Evolutionary conservation across 1,140 invertebrate species (phyloP).

Genomic region (Caenorhabditis remanei): DNA sequence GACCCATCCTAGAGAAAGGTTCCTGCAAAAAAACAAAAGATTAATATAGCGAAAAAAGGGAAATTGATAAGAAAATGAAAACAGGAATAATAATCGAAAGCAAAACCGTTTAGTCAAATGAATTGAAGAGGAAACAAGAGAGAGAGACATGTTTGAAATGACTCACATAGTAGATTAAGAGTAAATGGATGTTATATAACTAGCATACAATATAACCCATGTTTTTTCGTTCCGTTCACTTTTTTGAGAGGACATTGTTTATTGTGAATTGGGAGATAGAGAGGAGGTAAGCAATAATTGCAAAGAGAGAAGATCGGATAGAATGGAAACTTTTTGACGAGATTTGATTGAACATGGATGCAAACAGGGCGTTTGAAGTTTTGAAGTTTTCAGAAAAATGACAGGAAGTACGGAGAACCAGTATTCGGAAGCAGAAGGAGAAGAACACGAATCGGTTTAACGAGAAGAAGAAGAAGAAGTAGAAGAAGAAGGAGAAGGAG

Average conservation of each 20-base stretch:
- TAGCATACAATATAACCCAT: neutral
- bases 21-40: constrained; percentile 11
- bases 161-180: constrained; percentile 44
- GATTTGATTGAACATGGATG: constrained; percentile 37
- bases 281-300: neutral
- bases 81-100: constrained; percentile 35
- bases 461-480: neutral
- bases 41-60: neutral
- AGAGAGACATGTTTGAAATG: neutral
- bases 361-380: neutral
- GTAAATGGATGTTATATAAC: neutral
- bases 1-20: constrained; percentile 43
- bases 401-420: neutral
- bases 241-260: constrained; percentile 48
- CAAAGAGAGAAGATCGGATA: neutral
- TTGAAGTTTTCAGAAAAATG: neutral
- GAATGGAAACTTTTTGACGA: neutral
- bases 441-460: too few species aligned
- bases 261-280: neutral
- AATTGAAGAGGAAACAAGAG: neutral
- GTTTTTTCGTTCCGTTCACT: neutral
- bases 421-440: neutral
- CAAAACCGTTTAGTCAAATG: constrained; percentile 21
- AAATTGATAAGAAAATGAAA: constrained; percentile 30
- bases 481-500: neutral